Base-by-base conservation (phyloP, 2,113 vertebrate species). In the Corynorhinus townsendii region DNA sequence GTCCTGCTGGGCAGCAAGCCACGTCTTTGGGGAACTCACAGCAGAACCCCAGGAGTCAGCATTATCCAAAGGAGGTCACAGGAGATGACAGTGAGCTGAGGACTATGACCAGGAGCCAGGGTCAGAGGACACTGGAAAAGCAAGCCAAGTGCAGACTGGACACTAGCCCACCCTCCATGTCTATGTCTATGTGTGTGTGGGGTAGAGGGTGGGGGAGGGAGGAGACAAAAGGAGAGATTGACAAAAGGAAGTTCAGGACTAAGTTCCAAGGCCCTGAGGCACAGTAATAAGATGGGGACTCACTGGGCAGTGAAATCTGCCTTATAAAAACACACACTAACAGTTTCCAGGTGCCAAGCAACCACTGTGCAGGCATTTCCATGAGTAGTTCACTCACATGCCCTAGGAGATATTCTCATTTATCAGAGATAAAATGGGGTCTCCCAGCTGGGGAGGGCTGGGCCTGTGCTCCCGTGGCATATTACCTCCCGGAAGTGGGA, bases 131-230 rank as follows among this genome's bases (percentile, higher is more conserved):
- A 1, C 49, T 19, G 28, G 26, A 6, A 28, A n/a, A 72, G 22
- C 43, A 76, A 40, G 52, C 66, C 77, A 89, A 83, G 38, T 35
- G 14, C 38, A 88, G 59, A 28, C 0, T 2, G 16, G 59, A 52
- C 76, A 38, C 66, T 15, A 33, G 35, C 56, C 72, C 71, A 20
- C 2, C 35, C 14, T 10, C 19, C 26, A 19, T 12, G 14, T 52
- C 30, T 54, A 15, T 15, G 17, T 52, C 26, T 54, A 2, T 0
- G 22, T 7, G 17, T 3, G 17, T 16, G 45, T 47, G 0, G 14
- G n/a, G 9, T 15, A 4, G 16, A n/a, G 10, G 0, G 11, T 4
- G 24, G 10, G 16, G 28, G 2, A 24, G 26, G n/a, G 7, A 10
- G 22, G 2, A 45, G 24, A 28, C 62, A 90, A 83, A 33, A 40